phyloP scores from a whole-genome alignment of 1,140 invertebrate species.

The Steinernema khuongi region DNA sequence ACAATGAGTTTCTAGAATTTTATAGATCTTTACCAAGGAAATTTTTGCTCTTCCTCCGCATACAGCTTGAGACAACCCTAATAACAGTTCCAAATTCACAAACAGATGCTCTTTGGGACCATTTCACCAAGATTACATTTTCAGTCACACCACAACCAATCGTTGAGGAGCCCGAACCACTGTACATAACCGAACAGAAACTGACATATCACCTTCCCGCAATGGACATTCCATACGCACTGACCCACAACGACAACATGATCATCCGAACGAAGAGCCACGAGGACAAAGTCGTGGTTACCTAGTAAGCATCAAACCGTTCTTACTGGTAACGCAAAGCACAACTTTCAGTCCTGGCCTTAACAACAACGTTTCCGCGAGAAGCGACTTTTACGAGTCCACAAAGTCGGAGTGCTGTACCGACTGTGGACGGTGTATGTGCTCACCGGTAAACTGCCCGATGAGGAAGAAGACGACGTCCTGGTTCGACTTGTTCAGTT shows the following conservation, averaged over 20 bases:
- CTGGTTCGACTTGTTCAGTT: not conserved
- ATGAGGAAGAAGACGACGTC: conserved; percentile 12
- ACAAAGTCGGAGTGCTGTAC: not conserved
- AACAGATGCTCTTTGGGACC: too few relatives aligned
- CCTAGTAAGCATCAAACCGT: not conserved
- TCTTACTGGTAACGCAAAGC: not conserved
- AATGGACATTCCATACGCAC: not conserved
- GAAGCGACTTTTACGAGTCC: not conserved
- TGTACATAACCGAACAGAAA: conserved; percentile 13
- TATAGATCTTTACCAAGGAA: too few relatives aligned
- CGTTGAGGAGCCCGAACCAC: not conserved
- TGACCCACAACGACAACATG: conserved; percentile 11
- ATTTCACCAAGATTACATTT: too few relatives aligned
- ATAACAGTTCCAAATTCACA: too few relatives aligned
- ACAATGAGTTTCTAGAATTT: too few relatives aligned
- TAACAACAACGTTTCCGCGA: conserved; percentile 4
- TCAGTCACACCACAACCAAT: not conserved
- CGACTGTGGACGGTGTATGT: not conserved
- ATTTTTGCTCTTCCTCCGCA: too few relatives aligned
- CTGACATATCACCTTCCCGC: conserved; percentile 6
- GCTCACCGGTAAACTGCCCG: not conserved
- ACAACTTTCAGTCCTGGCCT: not conserved
- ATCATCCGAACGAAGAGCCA: conserved; percentile 7
- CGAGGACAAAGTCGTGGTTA: not conserved
- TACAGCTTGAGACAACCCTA: too few relatives aligned